These are phyloP conservation scores for Geothlypis trichas DNA, from an alignment of 2,113 vertebrate species.

Conservation along the genomic window DNA sequence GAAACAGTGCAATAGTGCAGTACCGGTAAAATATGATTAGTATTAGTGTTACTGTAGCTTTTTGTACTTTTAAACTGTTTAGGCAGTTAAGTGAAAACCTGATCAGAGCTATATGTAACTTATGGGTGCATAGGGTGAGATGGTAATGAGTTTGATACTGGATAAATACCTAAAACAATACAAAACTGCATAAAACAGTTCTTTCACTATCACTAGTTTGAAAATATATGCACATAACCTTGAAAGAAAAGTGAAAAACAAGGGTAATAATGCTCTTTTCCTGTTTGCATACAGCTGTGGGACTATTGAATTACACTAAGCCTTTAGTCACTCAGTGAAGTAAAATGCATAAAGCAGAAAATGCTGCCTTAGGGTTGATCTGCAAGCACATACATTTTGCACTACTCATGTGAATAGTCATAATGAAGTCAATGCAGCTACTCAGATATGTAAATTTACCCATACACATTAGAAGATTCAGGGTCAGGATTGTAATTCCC, in stretches of 20 bases:
- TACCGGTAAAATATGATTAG: neutral
- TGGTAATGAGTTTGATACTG: neutral
- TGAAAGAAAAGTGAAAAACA: neutral
- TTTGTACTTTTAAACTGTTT: neutral
- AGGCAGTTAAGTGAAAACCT: neutral
- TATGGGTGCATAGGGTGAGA: neutral
- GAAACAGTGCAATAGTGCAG: neutral
- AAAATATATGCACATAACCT: neutral
- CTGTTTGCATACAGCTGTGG: neutral
- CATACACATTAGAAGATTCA: neutral
- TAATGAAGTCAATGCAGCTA: neutral
- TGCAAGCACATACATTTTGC: neutral
- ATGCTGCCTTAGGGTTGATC: neutral
- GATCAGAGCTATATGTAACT: neutral
- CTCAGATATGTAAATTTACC: neutral
- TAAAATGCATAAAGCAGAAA: neutral
- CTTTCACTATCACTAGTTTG: neutral
- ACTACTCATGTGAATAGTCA: neutral
- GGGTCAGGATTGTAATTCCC: neutral
- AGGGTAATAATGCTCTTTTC: neutral
- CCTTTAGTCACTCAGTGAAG: neutral
- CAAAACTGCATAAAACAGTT: neutral
- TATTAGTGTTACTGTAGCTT: neutral
- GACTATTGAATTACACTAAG: neutral
- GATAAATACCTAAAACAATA: neutral